These are phyloP conservation scores for Tanypteryx hageni DNA, from an alignment of 2,888 invertebrate genomes.

Conservation along the genomic window DNA sequence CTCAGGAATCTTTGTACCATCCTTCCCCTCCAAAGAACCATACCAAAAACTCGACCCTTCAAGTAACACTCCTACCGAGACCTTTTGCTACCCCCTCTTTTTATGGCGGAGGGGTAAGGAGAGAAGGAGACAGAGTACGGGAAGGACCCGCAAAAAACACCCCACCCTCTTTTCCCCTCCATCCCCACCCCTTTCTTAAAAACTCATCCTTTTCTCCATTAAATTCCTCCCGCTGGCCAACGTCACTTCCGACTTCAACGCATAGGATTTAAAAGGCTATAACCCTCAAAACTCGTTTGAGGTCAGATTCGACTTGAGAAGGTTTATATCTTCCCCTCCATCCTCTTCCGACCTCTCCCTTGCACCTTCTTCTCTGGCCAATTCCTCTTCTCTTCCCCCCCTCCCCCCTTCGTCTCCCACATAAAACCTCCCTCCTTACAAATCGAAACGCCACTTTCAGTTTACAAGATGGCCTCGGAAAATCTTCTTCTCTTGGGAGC, in stretches of 20 bases:
- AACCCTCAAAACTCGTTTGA: constrained; percentile 57
- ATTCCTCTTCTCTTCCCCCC: neutral
- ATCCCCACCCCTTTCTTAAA: neutral
- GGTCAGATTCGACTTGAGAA: constrained; percentile 47
- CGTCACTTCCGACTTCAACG: constrained; percentile 35
- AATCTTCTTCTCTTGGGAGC: neutral
- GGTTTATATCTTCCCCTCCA: constrained; percentile 43
- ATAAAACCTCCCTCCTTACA: neutral
- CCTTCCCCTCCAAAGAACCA: neutral
- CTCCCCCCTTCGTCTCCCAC: neutral
- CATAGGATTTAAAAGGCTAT: constrained; percentile 57
- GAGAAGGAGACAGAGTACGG: neutral
- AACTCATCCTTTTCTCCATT: neutral
- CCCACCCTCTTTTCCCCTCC: neutral
- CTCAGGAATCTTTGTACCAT: neutral
- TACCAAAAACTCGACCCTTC: constrained; percentile 8
- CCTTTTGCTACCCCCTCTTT: neutral
- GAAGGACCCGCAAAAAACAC: neutral
- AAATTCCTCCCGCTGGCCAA: neutral
- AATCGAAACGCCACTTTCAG: constrained; percentile 45
- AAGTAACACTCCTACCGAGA: neutral
- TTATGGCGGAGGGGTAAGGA: neutral
- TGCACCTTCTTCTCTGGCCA: neutral
- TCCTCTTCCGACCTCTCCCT: neutral
- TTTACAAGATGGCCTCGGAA: constrained; percentile 40